Conservation (phyloP, 2,888 invertebrate genomes). For the Acronicta leporina region DNA sequence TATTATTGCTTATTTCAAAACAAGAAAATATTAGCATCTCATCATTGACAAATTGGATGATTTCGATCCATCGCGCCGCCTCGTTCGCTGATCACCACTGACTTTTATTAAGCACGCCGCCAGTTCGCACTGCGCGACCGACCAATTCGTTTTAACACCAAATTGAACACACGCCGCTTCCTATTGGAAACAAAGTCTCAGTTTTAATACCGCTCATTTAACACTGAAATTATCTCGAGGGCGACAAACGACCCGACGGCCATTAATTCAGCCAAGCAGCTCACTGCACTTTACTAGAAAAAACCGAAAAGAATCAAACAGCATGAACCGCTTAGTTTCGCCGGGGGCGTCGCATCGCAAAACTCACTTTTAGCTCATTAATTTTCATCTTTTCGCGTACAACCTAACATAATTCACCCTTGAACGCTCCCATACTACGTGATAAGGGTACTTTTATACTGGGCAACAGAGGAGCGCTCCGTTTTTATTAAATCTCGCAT, state of each 20-base stretch:
- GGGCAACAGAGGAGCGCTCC: conserved; percentile 69
- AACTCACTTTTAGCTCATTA: conserved; percentile 87
- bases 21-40: conserved; percentile 19
- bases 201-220: conserved; percentile 69
- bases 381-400: conserved; percentile 86
- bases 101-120: conserved; percentile 39
- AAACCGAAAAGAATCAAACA: conserved; percentile 74
- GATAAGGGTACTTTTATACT: conserved; percentile 84
- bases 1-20: background rate
- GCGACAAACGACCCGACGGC: conserved; percentile 66
- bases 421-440: conserved; percentile 85
- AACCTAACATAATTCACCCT: conserved; percentile 87
- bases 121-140: conserved; percentile 3
- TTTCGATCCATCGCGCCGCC: conserved; percentile 5
- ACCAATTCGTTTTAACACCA: conserved; percentile 57
- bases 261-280: conserved; percentile 69
- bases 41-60: conserved; percentile 39
- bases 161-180: conserved; percentile 53
- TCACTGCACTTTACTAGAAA: conserved; percentile 64
- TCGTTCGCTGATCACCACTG: conserved; percentile 26
- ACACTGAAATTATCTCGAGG: conserved; percentile 68
- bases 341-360: conserved; percentile 63
- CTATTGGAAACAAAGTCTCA: conserved; percentile 67
- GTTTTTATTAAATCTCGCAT: conserved; percentile 83
- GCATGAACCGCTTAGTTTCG: conserved; percentile 74